phyloP scores from a whole-genome alignment of 2,797 vertebrate species.

The Bradypus variegatus region DNA sequence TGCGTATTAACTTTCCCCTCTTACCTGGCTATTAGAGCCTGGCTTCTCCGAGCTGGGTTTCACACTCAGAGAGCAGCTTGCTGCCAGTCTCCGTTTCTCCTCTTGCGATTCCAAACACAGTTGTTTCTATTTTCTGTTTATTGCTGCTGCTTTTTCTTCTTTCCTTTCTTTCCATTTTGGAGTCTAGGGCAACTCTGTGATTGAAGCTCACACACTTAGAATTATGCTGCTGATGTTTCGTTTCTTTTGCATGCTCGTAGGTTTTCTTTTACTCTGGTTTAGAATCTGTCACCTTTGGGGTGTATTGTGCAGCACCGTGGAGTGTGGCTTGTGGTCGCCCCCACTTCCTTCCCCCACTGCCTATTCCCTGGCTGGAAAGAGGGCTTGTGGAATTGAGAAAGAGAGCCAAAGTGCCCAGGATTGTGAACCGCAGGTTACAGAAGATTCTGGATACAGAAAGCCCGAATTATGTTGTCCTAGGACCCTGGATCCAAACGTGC shows the following conservation, averaged over 20 bases:
- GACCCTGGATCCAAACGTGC: conserved; percentile 39
- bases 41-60: background rate
- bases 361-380: background rate
- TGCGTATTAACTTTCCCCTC: conserved; percentile 37
- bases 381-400: background rate
- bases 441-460: background rate
- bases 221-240: background rate
- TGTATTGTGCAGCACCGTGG: conserved; percentile 15
- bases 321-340: background rate
- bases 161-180: background rate
- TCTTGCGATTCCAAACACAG: background rate
- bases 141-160: background rate
- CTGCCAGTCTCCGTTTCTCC: background rate
- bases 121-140: background rate
- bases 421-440: background rate
- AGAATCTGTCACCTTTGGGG: background rate
- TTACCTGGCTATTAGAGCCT: background rate
- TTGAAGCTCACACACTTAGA: background rate
- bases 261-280: background rate
- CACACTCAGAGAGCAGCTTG: background rate
- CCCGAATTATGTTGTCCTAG: conserved; percentile 57
- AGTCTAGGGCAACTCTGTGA: fast-evolving
- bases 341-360: background rate
- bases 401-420: background rate
- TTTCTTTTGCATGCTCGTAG: background rate